Conservation (phyloP, 2,113 vertebrate genomes). For the Rhineura floridana region DNA sequence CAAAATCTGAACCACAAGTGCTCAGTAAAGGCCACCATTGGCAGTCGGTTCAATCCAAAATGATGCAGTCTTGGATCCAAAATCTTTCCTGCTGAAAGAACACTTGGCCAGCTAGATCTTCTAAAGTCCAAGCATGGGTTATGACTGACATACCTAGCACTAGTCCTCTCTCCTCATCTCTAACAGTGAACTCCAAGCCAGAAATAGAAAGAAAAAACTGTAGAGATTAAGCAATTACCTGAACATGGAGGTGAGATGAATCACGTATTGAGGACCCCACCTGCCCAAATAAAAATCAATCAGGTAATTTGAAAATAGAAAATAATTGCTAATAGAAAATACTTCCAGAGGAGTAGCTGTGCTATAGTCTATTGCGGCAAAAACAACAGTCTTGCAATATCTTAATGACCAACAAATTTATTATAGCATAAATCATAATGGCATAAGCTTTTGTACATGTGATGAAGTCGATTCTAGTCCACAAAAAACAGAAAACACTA, state of each 20-base stretch:
- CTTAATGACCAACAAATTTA: neutral
- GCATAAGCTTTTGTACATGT: neutral
- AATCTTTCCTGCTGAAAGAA: neutral
- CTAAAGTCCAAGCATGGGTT: neutral
- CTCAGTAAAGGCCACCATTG: neutral
- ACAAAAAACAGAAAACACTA: neutral
- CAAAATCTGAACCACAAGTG: neutral
- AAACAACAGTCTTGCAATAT: neutral
- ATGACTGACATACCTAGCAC: neutral
- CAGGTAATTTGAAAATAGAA: neutral
- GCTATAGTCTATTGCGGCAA: neutral
- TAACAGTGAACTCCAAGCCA: neutral
- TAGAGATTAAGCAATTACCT: constrained; percentile 78
- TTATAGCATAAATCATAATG: neutral
- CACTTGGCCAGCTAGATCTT: neutral
- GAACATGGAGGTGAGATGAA: constrained; percentile 94
- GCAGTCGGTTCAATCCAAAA: neutral
- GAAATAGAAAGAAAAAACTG: neutral
- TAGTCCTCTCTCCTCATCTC: too few relatives aligned
- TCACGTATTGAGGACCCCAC: constrained; percentile 88
- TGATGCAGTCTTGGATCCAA: neutral
- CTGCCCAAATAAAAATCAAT: constrained; percentile 72
- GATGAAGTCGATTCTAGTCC: neutral
- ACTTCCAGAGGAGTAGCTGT: neutral
- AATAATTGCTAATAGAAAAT: neutral